These are phyloP conservation scores for Drosophila grimshawi DNA, from an alignment of 1,140 invertebrate species.

Conservation along the genomic window DNA sequence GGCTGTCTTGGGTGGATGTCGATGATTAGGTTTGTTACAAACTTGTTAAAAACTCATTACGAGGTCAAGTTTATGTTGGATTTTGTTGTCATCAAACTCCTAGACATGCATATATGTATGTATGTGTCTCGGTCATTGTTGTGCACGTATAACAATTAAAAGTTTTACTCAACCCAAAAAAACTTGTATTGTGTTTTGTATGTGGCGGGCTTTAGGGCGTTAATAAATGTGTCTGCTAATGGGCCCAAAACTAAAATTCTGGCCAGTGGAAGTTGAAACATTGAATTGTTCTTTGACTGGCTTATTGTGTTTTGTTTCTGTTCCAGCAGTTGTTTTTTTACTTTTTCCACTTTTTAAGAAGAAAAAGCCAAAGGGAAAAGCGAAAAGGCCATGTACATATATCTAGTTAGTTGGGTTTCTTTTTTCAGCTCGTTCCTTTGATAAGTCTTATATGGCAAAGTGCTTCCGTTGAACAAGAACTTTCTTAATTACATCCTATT, in stretches of 20 bases:
- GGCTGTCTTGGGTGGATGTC: slow-evolving; percentile 16
- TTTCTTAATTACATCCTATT: not conserved
- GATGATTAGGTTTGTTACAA: slow-evolving; percentile 40
- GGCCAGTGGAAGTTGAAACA: slow-evolving; percentile 23
- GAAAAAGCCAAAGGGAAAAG: not conserved
- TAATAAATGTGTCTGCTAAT: slow-evolving; percentile 61
- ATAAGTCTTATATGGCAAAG: not conserved
- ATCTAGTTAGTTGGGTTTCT: not conserved
- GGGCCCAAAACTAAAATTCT: slow-evolving; percentile 30
- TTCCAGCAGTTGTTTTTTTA: not conserved
- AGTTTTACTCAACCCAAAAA: slow-evolving; percentile 45
- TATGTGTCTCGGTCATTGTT: slow-evolving; percentile 21
- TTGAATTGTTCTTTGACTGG: slow-evolving; percentile 25
- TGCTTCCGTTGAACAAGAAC: not conserved
- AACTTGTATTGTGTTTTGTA: slow-evolving; percentile 40
- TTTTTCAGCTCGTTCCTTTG: not conserved
- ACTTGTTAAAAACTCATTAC: slow-evolving; percentile 75
- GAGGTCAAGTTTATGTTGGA: slow-evolving; percentile 28
- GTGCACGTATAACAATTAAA: slow-evolving; percentile 59
- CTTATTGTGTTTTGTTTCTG: not conserved
- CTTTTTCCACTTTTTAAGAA: not conserved
- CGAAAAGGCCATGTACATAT: not conserved
- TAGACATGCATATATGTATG: slow-evolving; percentile 1
- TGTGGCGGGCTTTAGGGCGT: slow-evolving; percentile 52
- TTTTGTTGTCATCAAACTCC: slow-evolving; percentile 8